Percentiles rank a stretch among this genome's conserved stretches.
Conservation (phyloP, 2,888 invertebrate genomes). For the Harmothoe impar region DNA sequence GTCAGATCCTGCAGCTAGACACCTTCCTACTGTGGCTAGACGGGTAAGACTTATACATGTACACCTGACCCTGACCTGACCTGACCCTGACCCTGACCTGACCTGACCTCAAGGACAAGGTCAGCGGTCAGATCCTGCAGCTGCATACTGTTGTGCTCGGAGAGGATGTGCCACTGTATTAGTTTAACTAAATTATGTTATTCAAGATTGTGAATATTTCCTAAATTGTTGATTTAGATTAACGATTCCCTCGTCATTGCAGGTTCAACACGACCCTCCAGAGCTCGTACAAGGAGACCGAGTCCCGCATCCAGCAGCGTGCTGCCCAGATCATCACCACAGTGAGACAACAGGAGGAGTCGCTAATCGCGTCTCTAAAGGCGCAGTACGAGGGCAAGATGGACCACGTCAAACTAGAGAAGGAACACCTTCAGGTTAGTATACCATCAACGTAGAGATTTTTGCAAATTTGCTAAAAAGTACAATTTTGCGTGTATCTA, state of each 20-base stretch:
- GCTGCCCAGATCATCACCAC: constrained; percentile 44
- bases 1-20: constrained; percentile 24
- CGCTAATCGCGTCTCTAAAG: neutral
- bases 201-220: too few species aligned
- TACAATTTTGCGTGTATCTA: too few species aligned
- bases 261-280: constrained; percentile 12
- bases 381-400: constrained; percentile 54
- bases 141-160: constrained; percentile 6
- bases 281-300: constrained; percentile 47
- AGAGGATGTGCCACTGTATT: constrained; percentile 5
- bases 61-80: too few species aligned
- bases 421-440: constrained; percentile 46
- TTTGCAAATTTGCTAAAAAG: too few species aligned
- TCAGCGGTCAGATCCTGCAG: constrained; percentile 14
- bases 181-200: too few species aligned
- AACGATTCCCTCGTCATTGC: too few species aligned
- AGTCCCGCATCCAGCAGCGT: neutral
- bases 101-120: constrained; percentile 50
- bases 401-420: neutral
- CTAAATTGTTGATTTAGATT: too few species aligned
- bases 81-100: too few species aligned
- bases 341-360: constrained; percentile 51
- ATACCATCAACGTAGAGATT: too few species aligned
- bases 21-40: constrained; percentile 31
- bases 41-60: too few species aligned